Percentiles rank a stretch among this genome's conserved stretches.
These are phyloP conservation scores for Symphodus melops DNA, from an alignment of 2,113 vertebrate species.

Conservation along the genomic window DNA sequence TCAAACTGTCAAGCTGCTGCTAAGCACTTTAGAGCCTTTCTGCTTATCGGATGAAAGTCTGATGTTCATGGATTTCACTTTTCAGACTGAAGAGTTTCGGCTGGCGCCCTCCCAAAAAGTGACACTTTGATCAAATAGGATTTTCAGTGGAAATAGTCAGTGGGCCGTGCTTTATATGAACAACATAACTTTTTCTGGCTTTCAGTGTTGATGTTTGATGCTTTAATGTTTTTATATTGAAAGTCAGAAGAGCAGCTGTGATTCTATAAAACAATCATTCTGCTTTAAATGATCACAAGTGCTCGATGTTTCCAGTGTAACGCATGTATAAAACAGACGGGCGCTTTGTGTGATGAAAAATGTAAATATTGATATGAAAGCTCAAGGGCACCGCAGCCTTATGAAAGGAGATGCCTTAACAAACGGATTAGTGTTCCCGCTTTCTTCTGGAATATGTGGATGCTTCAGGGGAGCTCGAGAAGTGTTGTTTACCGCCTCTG, in stretches of 20 bases:
- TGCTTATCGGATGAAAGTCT: constrained; percentile 42
- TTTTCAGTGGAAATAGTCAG: not conserved
- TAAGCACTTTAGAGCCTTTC: constrained; percentile 39
- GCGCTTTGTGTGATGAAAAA: constrained; percentile 4
- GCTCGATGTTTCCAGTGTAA: not conserved
- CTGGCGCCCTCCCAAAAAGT: constrained; percentile 1
- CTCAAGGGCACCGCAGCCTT: constrained; percentile 4
- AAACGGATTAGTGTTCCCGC: constrained; percentile 38
- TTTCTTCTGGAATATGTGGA: constrained; percentile 24
- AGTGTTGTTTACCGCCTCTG: constrained; percentile 59
- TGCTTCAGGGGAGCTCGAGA: constrained; percentile 33
- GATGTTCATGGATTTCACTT: constrained; percentile 52
- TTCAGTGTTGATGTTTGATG: not conserved
- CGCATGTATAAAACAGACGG: constrained; percentile 3
- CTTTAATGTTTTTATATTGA: too few relatives aligned
- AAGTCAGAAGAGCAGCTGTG: too few relatives aligned
- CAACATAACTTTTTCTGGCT: not conserved
- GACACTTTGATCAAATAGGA: constrained; percentile 13
- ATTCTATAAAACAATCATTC: not conserved
- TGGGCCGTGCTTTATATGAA: not conserved
- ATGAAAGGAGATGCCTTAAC: constrained; percentile 15
- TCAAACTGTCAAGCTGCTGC: constrained; percentile 50
- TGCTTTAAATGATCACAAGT: not conserved
- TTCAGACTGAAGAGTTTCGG: constrained; percentile 34
- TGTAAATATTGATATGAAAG: constrained; percentile 19